Base-by-base conservation (phyloP, 2,888 invertebrate genomes). In the Ommatoiulus sabulosus region DNA sequence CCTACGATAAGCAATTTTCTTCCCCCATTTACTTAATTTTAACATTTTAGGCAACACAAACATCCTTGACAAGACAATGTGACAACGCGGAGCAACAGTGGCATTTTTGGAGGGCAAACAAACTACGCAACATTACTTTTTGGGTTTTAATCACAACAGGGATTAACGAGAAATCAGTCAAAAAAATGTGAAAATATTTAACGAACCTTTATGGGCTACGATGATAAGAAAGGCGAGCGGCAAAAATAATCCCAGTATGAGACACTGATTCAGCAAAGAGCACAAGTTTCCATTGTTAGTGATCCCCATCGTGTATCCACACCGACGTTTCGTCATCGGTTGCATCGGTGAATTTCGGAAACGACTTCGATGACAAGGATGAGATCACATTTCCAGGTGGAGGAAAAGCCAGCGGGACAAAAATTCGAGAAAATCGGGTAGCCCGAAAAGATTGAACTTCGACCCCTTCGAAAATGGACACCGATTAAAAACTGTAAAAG, bases 231-330 rank as follows among this genome's bases (percentile, higher is more conserved):
- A 88, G 43, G 88, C 88, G 35, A 88, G 52, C 2, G 88, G 88
- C 44, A 88, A 43, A 44, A 88, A 85, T 88, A 88, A 88, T 88
- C 88, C 88, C 88, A 88, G 48, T 20, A 88, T 85, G 12, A 88
- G 72, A 88, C 88, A 88, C 85, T 88, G 88, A 85, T 88, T 88
- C 5, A 88, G 85, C 88, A 72, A 85, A 20, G 88, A 88, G 52
- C 88, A 88, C 84, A 88, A 48, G 72, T 80, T 88, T n/a, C 84
- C 84, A 57, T 44, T 87, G 87, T 57, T 87, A 8, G 52, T 10
- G 87, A 57, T 87, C 24, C 87, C 87, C 87, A 87, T 87, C 3
- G 87, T 44, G 43, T 87, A 57, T 87, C 57, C 87, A 87, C 48
- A 87, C 20, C 87, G 87, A 12, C 87, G 87, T 48, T 87, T 87